These are phyloP conservation scores for Eurytoma adleriae DNA, from an alignment of 2,888 invertebrate genomes.

Conservation along the genomic window DNA sequence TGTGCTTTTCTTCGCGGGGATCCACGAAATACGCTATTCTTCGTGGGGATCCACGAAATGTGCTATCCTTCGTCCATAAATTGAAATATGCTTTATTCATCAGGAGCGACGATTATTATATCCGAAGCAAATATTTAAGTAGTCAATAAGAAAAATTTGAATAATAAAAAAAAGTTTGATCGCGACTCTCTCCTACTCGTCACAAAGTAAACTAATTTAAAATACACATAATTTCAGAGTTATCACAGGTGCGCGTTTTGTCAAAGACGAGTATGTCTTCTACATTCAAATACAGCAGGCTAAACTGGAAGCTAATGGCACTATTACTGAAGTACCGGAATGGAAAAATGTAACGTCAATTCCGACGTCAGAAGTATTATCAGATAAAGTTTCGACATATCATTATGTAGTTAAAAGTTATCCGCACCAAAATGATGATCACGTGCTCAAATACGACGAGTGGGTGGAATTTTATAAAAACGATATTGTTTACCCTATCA, in stretches of 20 bases:
- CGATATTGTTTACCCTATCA: slow-evolving; percentile 85
- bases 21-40: too few species aligned
- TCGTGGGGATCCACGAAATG: too few species aligned
- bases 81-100: too few species aligned
- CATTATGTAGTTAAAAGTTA: background rate
- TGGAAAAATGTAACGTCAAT: slow-evolving; percentile 84
- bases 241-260: slow-evolving; percentile 86
- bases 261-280: slow-evolving; percentile 85
- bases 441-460: slow-evolving; percentile 70
- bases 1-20: too few species aligned
- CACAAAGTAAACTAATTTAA: too few species aligned
- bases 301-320: slow-evolving; percentile 81
- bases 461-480: slow-evolving; percentile 78
- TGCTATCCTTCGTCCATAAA: too few species aligned
- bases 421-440: slow-evolving; percentile 10
- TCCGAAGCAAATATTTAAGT: background rate
- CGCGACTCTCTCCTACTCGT: too few species aligned
- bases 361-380: background rate
- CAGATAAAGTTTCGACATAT: background rate
- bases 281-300: slow-evolving; percentile 90
- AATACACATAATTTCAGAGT: too few species aligned
- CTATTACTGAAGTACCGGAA: slow-evolving; percentile 77
- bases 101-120: too few species aligned
- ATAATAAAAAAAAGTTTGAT: too few species aligned
- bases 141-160: background rate